Conservation (phyloP, 2,888 invertebrate genomes). For the Busseola fusca region DNA sequence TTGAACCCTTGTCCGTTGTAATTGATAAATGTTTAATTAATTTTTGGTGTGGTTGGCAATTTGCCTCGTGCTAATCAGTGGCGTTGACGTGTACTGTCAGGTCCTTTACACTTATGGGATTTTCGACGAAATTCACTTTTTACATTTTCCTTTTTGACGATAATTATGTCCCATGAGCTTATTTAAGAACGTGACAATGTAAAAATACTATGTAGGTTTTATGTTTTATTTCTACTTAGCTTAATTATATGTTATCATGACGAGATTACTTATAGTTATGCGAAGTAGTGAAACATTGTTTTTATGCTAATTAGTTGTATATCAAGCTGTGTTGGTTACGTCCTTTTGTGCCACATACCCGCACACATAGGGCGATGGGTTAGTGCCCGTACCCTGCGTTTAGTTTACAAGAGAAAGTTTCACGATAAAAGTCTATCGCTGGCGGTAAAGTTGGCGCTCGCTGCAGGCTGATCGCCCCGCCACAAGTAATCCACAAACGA, state of each 20-base stretch:
- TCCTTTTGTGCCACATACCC: conserved; percentile 9
- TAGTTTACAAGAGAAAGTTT: conserved; percentile 57
- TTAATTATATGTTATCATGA: too few relatives aligned
- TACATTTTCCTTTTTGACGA: not conserved
- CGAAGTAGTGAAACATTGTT: not conserved
- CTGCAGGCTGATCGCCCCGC: conserved; percentile 53
- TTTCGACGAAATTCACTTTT: not conserved
- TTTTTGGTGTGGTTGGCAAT: conserved; percentile 30
- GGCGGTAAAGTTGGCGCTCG: conserved; percentile 57
- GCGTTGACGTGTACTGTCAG: conserved; percentile 18
- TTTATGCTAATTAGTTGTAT: too few relatives aligned
- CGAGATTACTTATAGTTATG: not conserved
- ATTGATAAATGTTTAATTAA: conserved; percentile 52
- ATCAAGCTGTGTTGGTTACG: not conserved
- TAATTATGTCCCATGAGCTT: not conserved
- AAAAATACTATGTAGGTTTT: not conserved
- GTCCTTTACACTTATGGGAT: conserved; percentile 1
- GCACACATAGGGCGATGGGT: conserved; percentile 25
- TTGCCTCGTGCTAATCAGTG: conserved; percentile 4
- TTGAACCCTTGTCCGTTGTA: conserved; percentile 20
- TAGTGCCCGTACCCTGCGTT: conserved; percentile 31
- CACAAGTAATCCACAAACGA: conserved; percentile 61
- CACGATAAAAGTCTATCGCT: conserved; percentile 61
- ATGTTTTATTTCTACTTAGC: not conserved
- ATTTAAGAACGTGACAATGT: not conserved